These are phyloP conservation scores for Dasypus novemcinctus DNA, from an alignment of 2,113 vertebrate genomes.

Conservation along the genomic window DNA sequence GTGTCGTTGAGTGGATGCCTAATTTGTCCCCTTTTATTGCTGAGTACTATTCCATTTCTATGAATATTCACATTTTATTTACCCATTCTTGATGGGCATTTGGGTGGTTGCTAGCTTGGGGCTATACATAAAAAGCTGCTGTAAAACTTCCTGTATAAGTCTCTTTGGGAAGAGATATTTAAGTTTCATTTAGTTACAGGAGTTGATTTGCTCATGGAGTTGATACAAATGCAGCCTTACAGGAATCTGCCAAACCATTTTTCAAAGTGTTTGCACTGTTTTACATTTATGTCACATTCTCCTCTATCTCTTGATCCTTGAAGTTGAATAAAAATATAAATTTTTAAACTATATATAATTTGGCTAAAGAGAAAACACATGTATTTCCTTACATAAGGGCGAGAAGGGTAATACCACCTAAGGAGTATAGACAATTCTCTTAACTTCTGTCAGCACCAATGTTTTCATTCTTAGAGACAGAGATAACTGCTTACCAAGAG, in stretches of 20 bases:
- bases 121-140: background rate
- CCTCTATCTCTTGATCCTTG: constrained; percentile 22
- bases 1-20: too few relatives aligned
- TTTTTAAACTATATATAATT: constrained; percentile 32
- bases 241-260: background rate
- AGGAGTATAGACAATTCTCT: background rate
- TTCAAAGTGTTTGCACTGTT: too few relatives aligned
- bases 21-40: too few relatives aligned
- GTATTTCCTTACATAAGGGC: background rate
- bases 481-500: constrained; percentile 15
- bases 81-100: background rate
- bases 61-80: background rate
- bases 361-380: background rate
- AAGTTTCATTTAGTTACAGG: background rate
- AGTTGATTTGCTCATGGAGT: background rate
- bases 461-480: background rate
- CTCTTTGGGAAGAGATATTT: constrained; percentile 4
- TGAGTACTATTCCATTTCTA: background rate
- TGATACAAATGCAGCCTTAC: background rate
- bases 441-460: background rate
- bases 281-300: background rate
- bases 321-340: constrained; percentile 10
- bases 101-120: too few relatives aligned
- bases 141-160: background rate
- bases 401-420: background rate